Base-by-base conservation (phyloP, 1,140 invertebrate genomes). In the Bathynomus jamesi region DNA sequence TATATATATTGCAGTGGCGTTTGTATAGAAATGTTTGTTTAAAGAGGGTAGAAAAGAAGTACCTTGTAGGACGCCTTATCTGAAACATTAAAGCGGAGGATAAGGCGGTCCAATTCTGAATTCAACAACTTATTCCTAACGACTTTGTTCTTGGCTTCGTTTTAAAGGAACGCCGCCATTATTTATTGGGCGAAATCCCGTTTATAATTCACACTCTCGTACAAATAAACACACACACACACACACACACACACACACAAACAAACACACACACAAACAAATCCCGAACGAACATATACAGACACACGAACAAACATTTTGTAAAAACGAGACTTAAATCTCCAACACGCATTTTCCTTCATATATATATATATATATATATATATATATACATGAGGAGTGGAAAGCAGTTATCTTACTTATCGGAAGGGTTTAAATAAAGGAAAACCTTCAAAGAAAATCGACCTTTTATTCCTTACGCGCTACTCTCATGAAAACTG, bases 321-420 rank as follows among this genome's bases (percentile, higher is more conserved):
- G n/a, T n/a, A n/a, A n/a, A n/a, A n/a, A n/a, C n/a, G n/a, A n/a
- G n/a, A n/a, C n/a, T n/a, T n/a, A n/a, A n/a, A n/a, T n/a, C 24
- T 32, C 24, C 31, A 2, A 67, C 40, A 67, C 40, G 40, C 40
- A 67, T 67, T 32, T 67, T 32, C 40, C 31, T 40, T 32, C 24
- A 67, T 67, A 67, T 67, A 67, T 67, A 67, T 40, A 67, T 67
- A 67, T 67, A 67, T 67, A 67, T 32, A 67, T 67, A 67, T 67
- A 67, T 67, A 67, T 67, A 24, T 67, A 67, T 32, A 67, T 67
- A 67, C 40, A 67, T 67, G 40, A 53, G 13, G 21, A 53, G 17
- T 40, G 32, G 32, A 40, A 40, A 40, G 32, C 17, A 40, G 32
- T 40, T 40, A 40, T 40, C 32, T 40, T 17, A 40, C 7, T 40